These are phyloP conservation scores for Istiophorus platypterus DNA, from an alignment of 2,113 vertebrate genomes.

Conservation along the genomic window DNA sequence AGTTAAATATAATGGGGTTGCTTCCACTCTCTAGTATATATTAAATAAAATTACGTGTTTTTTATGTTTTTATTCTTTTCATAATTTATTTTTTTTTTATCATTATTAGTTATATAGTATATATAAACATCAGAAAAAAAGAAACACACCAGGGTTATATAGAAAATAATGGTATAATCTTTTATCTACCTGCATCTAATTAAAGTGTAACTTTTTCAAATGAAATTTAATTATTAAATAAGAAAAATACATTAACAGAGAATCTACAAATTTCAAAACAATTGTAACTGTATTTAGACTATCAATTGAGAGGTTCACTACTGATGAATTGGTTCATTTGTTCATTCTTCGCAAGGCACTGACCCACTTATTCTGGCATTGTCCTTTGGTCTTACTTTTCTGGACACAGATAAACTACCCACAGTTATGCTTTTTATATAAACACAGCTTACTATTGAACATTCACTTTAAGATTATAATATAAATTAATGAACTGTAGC, in stretches of 20 bases:
- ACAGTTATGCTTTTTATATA: constrained; percentile 1
- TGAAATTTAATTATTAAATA: background rate
- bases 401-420: background rate
- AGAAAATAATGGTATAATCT: too few species aligned
- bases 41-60: background rate
- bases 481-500: background rate
- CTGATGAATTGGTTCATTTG: background rate
- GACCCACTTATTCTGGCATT: background rate
- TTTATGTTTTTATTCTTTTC: too few species aligned
- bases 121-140: background rate
- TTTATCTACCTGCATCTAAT: too few species aligned
- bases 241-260: background rate
- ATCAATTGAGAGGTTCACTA: background rate
- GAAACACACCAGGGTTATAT: too few species aligned
- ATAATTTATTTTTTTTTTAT: too few species aligned
- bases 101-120: background rate
- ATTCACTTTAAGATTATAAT: background rate
- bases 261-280: background rate
- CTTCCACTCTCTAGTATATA: background rate
- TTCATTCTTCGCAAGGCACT: background rate
- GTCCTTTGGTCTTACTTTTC: background rate
- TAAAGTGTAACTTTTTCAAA: background rate
- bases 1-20: background rate
- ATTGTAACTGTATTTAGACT: background rate
- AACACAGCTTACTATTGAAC: background rate